Percentiles rank a stretch among this genome's conserved stretches.
phyloP scores from a whole-genome alignment of 1,140 invertebrate genomes.

The Aradophagus sp. region DNA sequence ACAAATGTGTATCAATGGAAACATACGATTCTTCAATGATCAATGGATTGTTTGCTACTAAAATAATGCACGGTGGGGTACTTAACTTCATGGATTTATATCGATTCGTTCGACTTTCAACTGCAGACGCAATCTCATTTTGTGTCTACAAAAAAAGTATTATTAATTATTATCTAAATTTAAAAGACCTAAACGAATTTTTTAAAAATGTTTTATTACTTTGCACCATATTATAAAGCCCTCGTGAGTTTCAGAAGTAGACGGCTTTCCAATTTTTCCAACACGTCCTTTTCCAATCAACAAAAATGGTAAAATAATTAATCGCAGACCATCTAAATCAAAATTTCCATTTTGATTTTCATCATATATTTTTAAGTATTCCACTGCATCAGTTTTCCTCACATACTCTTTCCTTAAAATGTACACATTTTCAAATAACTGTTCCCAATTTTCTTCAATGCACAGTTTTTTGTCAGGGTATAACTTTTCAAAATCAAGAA shows the following conservation, averaged over 20 bases:
- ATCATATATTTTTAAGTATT: conserved; percentile 3
- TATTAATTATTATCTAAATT: neutral
- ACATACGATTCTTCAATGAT: conserved; percentile 19
- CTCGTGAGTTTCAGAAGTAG: neutral
- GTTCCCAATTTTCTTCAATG: conserved; percentile 16
- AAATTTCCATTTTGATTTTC: neutral
- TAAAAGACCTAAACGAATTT: conserved; percentile 1
- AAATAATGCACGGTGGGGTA: conserved; percentile 18
- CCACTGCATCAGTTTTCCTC: neutral
- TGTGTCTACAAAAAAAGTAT: conserved; percentile 8
- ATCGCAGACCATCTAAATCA: conserved; percentile 13
- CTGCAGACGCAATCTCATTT: conserved; percentile 2
- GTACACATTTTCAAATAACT: conserved; percentile 7
- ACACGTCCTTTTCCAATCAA: conserved; percentile 6
- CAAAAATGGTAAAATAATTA: conserved; percentile 15
- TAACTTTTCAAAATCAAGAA: conserved; percentile 5
- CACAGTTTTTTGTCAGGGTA: conserved; percentile 4
- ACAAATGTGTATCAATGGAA: conserved; percentile 10
- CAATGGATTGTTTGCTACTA: conserved; percentile 1
- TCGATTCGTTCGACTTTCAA: conserved; percentile 7
- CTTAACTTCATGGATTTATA: conserved; percentile 7
- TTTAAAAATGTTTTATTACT: conserved; percentile 2
- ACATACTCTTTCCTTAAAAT: conserved; percentile 6
- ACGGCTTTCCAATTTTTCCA: conserved; percentile 3
- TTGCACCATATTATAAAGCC: conserved; percentile 23